Conservation (phyloP, 2,888 invertebrate genomes). For the Cyrtodaria siliqua region DNA sequence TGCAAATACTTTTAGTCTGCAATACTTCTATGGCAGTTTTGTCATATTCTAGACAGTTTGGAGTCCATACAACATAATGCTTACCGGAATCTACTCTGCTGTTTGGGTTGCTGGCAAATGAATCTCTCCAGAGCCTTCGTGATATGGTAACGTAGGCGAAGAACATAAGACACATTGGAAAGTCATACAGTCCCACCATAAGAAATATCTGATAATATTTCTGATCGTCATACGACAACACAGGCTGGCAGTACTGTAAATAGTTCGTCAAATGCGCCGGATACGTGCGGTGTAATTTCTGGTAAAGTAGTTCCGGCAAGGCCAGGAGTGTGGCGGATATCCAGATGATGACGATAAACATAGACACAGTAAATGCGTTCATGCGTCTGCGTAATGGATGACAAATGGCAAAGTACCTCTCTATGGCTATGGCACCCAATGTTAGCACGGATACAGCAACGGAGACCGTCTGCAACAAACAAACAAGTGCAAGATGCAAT, state of each 20-base stretch:
- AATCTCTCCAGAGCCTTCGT: constrained; percentile 78
- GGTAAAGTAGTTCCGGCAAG: constrained; percentile 79
- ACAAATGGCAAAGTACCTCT: constrained; percentile 98
- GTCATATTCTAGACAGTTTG: too few species aligned
- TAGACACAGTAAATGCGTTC: constrained; percentile 93
- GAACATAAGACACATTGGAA: constrained; percentile 88
- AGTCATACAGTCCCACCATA: constrained; percentile 89
- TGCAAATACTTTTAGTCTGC: too few species aligned
- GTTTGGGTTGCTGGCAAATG: constrained; percentile 41
- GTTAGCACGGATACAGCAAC: constrained; percentile 97
- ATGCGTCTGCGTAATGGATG: constrained; percentile 95
- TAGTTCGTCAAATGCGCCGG: constrained; percentile 74
- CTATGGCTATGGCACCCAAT: constrained; percentile 96
- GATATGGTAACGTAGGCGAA: constrained; percentile 82
- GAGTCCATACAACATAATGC: too few species aligned
- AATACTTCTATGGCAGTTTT: too few species aligned
- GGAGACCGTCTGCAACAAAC: constrained; percentile 92
- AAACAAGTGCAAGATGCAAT: too few species aligned
- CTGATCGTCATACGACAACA: constrained; percentile 51
- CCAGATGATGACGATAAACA: constrained; percentile 94
- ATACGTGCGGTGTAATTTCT: constrained; percentile 57
- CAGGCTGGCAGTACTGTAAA: constrained; percentile 74
- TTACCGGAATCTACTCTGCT: constrained; percentile 33
- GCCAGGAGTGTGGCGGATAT: constrained; percentile 88
- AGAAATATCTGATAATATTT: constrained; percentile 74